phyloP scores from a whole-genome alignment of 2,888 invertebrate species.

The Lordiphosa andalusiaca region DNA sequence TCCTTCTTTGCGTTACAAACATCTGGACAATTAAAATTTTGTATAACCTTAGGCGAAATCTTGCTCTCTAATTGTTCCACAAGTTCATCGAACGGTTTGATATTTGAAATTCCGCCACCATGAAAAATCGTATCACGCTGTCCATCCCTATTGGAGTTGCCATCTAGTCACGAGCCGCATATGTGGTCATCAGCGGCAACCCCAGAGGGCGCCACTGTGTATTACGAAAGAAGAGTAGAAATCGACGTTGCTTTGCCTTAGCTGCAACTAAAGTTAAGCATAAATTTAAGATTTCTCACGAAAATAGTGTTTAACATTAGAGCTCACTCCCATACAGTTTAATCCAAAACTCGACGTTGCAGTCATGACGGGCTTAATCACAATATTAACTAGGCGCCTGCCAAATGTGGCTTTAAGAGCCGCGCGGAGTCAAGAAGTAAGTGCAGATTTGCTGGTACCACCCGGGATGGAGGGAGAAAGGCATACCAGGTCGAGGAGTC shows the following conservation, averaged over 20 bases:
- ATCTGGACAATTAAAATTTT: no score
- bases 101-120: no score
- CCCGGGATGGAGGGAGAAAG: neutral
- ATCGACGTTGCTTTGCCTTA: constrained; percentile 50
- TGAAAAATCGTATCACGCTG: no score
- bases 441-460: constrained; percentile 49
- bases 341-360: constrained; percentile 28
- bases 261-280: constrained; percentile 45
- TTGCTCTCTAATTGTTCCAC: no score
- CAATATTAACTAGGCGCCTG: constrained; percentile 81
- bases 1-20: no score
- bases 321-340: constrained; percentile 5
- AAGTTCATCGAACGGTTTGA: no score
- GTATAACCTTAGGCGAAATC: no score
- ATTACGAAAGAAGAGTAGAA: constrained; percentile 42
- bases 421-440: constrained; percentile 75
- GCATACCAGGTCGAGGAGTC: neutral
- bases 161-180: no score
- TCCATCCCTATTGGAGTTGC: no score
- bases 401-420: constrained; percentile 70
- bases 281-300: constrained; percentile 42
- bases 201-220: constrained; percentile 3
- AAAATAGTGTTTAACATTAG: constrained; percentile 25
- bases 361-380: constrained; percentile 81
- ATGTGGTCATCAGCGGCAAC: no score